Conservation (phyloP, 2,113 vertebrate species). For the Cyprinodon variegatus region DNA sequence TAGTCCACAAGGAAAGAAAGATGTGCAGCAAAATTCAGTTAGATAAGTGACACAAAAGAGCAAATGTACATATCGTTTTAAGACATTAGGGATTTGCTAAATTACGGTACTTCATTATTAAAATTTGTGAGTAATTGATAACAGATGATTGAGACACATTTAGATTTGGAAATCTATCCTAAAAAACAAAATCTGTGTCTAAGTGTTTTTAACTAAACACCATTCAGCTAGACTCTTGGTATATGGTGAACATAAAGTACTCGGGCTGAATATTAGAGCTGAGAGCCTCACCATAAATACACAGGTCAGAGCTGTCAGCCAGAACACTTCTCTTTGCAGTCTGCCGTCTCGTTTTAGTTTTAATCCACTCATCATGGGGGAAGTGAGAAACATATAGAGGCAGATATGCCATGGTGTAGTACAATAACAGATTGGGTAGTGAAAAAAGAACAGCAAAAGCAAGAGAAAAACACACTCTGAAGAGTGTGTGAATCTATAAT, state of each 20-base stretch:
- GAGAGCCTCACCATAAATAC: conserved; percentile 67
- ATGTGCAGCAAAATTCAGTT: conserved; percentile 55
- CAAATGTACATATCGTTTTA: conserved; percentile 72
- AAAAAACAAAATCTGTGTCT: conserved; percentile 7
- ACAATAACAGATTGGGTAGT: conserved; percentile 51
- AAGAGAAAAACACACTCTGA: conserved; percentile 69
- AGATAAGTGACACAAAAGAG: conserved; percentile 68
- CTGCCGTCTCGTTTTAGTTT: conserved; percentile 58
- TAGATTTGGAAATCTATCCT: conserved; percentile 3
- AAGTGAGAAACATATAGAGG: conserved; percentile 58
- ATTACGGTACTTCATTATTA: conserved; percentile 70
- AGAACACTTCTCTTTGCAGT: conserved; percentile 55
- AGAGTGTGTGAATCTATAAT: conserved; percentile 74
- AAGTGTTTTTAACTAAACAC: conserved; percentile 5
- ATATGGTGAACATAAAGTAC: conserved; percentile 51
- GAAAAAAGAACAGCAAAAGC: conserved; percentile 40
- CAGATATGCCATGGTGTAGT: conserved; percentile 61
- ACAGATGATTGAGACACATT: conserved; percentile 37
- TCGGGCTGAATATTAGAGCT: conserved; percentile 53
- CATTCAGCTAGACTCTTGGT: conserved; percentile 25
- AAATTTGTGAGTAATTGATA: conserved; percentile 53
- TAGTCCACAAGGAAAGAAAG: conserved; percentile 67
- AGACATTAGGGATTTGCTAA: conserved; percentile 62
- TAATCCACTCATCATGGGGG: conserved; percentile 58
- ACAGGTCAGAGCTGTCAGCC: conserved; percentile 69